Evolutionary conservation across 2,113 vertebrate species (phyloP).

Genomic region (Amblyornis subalaris): DNA sequence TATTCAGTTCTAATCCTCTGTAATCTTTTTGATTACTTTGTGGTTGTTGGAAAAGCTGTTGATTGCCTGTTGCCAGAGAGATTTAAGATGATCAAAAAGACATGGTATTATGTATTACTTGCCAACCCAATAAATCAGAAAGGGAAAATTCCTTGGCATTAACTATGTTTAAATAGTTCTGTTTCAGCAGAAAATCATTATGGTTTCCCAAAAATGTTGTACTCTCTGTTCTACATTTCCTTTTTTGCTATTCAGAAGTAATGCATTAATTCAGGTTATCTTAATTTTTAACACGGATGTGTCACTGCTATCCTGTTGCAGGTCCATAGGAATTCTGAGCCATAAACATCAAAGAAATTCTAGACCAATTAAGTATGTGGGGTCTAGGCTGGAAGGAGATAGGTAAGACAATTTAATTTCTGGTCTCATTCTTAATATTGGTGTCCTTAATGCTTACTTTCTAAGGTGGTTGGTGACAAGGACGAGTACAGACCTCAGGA

Average conservation of each 20-base stretch:
- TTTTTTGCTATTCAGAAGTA: neutral
- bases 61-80: neutral
- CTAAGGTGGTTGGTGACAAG: neutral
- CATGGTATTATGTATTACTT: neutral
- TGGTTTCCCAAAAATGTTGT: neutral
- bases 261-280: neutral
- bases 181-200: neutral
- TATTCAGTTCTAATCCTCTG: constrained; percentile 1
- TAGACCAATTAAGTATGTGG: neutral
- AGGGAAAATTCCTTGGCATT: neutral
- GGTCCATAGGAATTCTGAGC: neutral
- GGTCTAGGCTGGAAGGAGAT: neutral
- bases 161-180: neutral
- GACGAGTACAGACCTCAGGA: neutral
- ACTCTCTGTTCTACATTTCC: neutral
- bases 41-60: neutral
- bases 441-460: neutral
- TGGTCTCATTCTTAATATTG: neutral
- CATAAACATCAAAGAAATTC: neutral
- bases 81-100: neutral
- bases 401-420: neutral
- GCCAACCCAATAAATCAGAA: neutral
- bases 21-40: constrained; percentile 5
- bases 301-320: neutral
- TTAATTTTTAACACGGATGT: neutral